A percentile compares a stretch with the other conserved stretches of the same genome.
Evolutionary conservation across 1,140 invertebrate genomes (phyloP).

Genomic region (Achatina immaculata): DNA sequence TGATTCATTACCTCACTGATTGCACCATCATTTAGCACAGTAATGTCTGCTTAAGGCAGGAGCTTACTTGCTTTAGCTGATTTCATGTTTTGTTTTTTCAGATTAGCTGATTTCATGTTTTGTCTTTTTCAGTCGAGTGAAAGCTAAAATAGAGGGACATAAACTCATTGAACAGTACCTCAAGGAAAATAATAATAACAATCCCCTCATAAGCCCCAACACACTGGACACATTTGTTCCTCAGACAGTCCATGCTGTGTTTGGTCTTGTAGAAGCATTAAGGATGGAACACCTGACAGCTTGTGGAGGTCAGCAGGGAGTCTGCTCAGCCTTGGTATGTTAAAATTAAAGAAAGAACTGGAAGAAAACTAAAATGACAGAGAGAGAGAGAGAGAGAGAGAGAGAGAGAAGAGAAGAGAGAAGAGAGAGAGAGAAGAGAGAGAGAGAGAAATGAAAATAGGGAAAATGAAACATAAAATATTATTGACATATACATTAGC

Average conservation of each 20-base stretch:
- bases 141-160: not conserved
- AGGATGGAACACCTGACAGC: conserved; percentile 32
- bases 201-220: not conserved
- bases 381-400: too few species aligned
- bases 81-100: too few species aligned
- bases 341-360: not conserved
- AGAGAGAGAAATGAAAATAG: too few species aligned
- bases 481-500: too few species aligned
- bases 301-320: conserved; percentile 15
- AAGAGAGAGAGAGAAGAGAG: not conserved
- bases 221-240: conserved; percentile 19
- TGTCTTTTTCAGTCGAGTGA: conserved; percentile 7
- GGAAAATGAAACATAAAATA: too few species aligned
- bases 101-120: too few species aligned
- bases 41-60: too few species aligned
- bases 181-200: not conserved
- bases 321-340: conserved; percentile 29
- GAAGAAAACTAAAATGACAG: not conserved
- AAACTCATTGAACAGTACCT: conserved; percentile 19
- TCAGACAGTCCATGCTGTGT: conserved; percentile 47
- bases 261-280: conserved; percentile 42
- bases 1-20: too few species aligned
- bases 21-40: too few species aligned
- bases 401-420: too few species aligned
- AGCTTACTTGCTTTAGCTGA: too few species aligned